Conservation (phyloP, 2,888 invertebrate species). For the Beris chalybata region DNA sequence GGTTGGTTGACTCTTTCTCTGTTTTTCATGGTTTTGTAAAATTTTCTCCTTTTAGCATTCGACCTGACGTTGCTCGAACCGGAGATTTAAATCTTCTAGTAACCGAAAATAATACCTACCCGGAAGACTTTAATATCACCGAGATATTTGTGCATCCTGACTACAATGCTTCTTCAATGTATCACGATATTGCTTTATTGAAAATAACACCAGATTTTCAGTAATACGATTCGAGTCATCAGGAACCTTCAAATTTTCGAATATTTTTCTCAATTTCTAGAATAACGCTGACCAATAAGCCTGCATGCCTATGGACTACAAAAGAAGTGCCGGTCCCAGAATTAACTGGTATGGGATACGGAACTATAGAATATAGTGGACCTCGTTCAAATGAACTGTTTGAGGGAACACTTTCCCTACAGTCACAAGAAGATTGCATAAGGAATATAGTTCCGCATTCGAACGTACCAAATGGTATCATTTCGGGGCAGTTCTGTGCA, state of each 20-base stretch:
- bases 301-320: slow-evolving; percentile 62
- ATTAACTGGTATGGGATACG: slow-evolving; percentile 66
- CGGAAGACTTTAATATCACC: slow-evolving; percentile 48
- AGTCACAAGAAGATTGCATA: slow-evolving; percentile 49
- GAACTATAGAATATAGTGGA: slow-evolving; percentile 57
- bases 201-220: slow-evolving; percentile 9
- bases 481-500: slow-evolving; percentile 51
- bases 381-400: slow-evolving; percentile 49
- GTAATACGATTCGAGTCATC: background rate
- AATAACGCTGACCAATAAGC: slow-evolving; percentile 43
- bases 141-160: slow-evolving; percentile 52
- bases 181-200: slow-evolving; percentile 59
- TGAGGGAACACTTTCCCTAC: slow-evolving; percentile 48
- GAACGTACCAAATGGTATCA: slow-evolving; percentile 43
- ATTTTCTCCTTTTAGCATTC: slow-evolving; percentile 21
- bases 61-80: slow-evolving; percentile 47
- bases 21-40: background rate
- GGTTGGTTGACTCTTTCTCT: background rate
- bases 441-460: slow-evolving; percentile 17
- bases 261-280: no score
- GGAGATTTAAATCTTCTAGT: slow-evolving; percentile 54
- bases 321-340: slow-evolving; percentile 51
- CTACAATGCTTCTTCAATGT: slow-evolving; percentile 53
- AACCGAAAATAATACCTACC: slow-evolving; percentile 48
- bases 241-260: no score